These are phyloP conservation scores for Aphidoletes aphidimyza DNA, from an alignment of 2,888 invertebrate genomes.

Conservation along the genomic window DNA sequence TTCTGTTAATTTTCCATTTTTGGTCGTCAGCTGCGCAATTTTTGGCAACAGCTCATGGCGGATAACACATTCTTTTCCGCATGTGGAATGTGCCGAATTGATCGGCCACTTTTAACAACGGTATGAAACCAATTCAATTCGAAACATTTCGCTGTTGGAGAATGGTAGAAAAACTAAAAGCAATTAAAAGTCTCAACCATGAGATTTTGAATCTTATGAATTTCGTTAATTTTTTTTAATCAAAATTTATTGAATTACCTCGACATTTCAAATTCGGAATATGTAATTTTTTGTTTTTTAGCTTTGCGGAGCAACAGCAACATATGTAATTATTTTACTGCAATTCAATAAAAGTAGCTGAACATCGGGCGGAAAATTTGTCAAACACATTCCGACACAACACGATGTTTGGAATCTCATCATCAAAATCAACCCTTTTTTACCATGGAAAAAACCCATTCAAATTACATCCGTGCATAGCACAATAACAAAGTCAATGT, in stretches of 20 bases:
- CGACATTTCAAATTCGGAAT: no score
- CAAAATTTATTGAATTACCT: conserved; percentile 52
- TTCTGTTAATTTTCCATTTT: conserved; percentile 32
- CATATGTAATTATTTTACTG: conserved; percentile 69
- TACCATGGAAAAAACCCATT: no score
- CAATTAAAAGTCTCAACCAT: no score
- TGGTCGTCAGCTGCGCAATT: conserved; percentile 61
- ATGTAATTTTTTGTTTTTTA: conserved; percentile 60
- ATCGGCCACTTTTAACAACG: conserved; percentile 69
- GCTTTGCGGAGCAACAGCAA: conserved; percentile 69
- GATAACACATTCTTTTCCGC: conserved; percentile 67
- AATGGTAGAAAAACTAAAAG: background rate
- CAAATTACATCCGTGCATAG: no score
- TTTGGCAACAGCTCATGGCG: conserved; percentile 65
- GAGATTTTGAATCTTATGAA: no score
- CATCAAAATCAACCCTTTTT: no score
- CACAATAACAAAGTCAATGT: no score
- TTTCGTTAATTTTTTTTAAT: background rate
- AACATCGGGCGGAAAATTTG: no score
- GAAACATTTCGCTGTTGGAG: background rate
- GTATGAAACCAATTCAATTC: conserved; percentile 66
- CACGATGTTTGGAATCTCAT: no score
- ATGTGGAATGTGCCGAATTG: conserved; percentile 68
- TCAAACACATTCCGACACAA: no score
- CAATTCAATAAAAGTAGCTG: conserved; percentile 65